Evolutionary conservation across 2,888 invertebrate species (phyloP).

Genomic region (Eretmocerus hayati): DNA sequence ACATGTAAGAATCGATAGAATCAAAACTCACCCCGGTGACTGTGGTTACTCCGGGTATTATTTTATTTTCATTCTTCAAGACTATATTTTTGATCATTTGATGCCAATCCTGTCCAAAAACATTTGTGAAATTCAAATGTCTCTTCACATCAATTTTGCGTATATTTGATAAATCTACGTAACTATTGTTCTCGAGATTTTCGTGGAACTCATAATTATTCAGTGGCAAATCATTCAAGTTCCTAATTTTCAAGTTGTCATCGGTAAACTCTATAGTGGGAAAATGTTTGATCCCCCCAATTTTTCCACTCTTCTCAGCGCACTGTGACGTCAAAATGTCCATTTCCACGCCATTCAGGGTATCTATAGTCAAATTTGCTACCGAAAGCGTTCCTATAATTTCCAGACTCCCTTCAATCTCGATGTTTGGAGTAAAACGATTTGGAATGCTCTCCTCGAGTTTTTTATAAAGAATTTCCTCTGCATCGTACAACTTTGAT

Average conservation of each 20-base stretch:
- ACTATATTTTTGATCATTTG: conserved; percentile 46
- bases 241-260: conserved; percentile 29
- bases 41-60: conserved; percentile 42
- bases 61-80: conserved; percentile 43
- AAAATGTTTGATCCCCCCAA: conserved; percentile 28
- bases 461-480: not conserved
- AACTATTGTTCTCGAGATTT: conserved; percentile 29
- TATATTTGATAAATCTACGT: conserved; percentile 29
- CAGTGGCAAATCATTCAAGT: conserved; percentile 37
- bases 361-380: conserved; percentile 31
- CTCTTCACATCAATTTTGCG: conserved; percentile 26
- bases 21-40: conserved; percentile 52
- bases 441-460: not conserved
- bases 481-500: not conserved
- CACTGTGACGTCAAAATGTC: conserved; percentile 32
- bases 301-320: conserved; percentile 24
- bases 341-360: conserved; percentile 34
- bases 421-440: conserved; percentile 11
- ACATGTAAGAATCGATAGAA: too few species aligned
- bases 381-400: conserved; percentile 34
- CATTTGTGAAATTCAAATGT: conserved; percentile 32
- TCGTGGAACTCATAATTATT: conserved; percentile 34
- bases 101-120: conserved; percentile 50
- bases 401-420: conserved; percentile 39
- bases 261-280: conserved; percentile 26